These are phyloP conservation scores for Lepus europaeus DNA, from an alignment of 2,113 vertebrate genomes.

Conservation along the genomic window DNA sequence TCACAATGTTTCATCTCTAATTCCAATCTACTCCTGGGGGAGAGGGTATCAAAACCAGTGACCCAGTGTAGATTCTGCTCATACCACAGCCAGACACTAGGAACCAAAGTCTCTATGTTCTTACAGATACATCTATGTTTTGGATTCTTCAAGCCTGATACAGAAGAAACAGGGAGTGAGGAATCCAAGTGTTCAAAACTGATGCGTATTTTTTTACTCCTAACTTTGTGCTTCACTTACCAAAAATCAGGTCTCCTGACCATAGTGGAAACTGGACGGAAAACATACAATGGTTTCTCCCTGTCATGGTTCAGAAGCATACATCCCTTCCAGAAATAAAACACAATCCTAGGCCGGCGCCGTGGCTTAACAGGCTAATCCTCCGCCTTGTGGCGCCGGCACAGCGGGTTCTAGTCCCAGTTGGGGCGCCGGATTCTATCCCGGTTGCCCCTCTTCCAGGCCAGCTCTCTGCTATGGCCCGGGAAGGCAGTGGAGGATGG, in stretches of 20 bases:
- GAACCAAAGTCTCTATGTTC: not conserved
- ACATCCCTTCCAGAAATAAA: not conserved
- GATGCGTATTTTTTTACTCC: not conserved
- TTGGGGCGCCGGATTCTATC: too few relatives aligned
- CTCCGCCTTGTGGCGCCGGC: too few relatives aligned
- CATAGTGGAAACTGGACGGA: too few relatives aligned
- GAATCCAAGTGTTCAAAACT: not conserved
- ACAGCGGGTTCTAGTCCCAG: too few relatives aligned
- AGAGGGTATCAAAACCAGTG: not conserved
- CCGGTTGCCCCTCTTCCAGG: too few relatives aligned
- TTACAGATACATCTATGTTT: not conserved
- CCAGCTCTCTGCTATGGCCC: too few relatives aligned
- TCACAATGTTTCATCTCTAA: not conserved
- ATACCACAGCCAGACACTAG: not conserved
- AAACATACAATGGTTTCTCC: not conserved
- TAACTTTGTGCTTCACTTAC: not conserved
- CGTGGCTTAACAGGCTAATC: too few relatives aligned
- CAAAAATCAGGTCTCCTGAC: not conserved
- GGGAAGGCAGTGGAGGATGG: too few relatives aligned
- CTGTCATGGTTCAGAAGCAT: not conserved
- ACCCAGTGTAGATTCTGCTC: not conserved
- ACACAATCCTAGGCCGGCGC: rapidly evolving
- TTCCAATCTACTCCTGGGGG: not conserved
- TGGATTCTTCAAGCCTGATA: not conserved
- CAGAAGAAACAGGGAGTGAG: not conserved